A percentile compares a stretch with the other conserved stretches of the same genome.
Conservation (phyloP, 2,113 vertebrate genomes). For the Nematolebias whitei region DNA sequence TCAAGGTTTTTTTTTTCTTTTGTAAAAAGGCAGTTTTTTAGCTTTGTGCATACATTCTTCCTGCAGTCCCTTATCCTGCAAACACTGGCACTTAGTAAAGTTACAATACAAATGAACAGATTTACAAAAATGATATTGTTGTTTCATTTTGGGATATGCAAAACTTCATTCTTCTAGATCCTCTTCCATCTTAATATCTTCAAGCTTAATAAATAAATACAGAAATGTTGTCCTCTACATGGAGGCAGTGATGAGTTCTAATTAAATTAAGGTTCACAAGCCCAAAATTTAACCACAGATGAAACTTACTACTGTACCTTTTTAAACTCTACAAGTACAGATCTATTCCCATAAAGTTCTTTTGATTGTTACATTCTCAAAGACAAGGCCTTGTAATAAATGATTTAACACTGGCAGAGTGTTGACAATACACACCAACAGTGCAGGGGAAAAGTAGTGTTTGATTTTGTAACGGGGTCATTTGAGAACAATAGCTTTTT, state of each 20-base stretch:
- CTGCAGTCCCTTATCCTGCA: neutral
- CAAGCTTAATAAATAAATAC: conserved; percentile 5
- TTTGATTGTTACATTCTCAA: conserved; percentile 62
- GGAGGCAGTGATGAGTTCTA: conserved; percentile 18
- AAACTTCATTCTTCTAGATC: neutral
- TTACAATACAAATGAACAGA: neutral
- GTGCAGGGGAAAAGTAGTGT: conserved; percentile 38
- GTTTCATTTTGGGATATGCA: conserved; percentile 9
- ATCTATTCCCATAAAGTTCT: conserved; percentile 29
- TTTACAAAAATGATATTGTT: neutral
- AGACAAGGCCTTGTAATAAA: conserved; percentile 52
- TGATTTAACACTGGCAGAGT: conserved; percentile 50
- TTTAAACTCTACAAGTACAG: conserved; percentile 40
- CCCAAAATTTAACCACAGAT: conserved; percentile 18
- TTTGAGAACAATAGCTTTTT: conserved; percentile 55
- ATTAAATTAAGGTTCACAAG: conserved; percentile 11
- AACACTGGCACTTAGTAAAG: conserved; percentile 18
- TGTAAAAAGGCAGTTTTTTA: neutral
- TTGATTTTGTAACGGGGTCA: conserved; percentile 35
- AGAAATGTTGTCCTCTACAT: neutral
- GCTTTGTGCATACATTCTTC: neutral
- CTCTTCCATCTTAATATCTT: neutral
- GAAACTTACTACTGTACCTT: conserved; percentile 41
- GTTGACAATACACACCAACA: conserved; percentile 46
- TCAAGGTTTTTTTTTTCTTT: neutral